Evolutionary conservation across 2,888 invertebrate species (phyloP).

Genomic region (Brachyptera risi): DNA sequence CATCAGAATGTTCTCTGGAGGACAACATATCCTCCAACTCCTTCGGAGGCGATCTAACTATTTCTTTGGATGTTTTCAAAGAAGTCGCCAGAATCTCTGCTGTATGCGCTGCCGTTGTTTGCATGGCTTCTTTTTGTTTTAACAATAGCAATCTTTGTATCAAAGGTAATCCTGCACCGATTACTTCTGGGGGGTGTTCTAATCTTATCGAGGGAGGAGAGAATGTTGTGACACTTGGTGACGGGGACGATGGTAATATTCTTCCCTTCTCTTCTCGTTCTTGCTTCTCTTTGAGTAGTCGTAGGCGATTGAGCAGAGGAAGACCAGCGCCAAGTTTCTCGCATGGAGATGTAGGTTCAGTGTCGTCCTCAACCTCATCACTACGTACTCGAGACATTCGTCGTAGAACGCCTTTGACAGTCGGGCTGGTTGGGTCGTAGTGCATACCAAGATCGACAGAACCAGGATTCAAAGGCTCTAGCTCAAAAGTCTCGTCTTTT

Average conservation of each 20-base stretch:
- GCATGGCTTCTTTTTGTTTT: slow-evolving; percentile 50
- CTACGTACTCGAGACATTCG: slow-evolving; percentile 73
- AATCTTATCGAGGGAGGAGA: slow-evolving; percentile 28
- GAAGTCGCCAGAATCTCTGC: slow-evolving; percentile 38
- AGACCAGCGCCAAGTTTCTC: slow-evolving; percentile 69
- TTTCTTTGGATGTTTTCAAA: slow-evolving; percentile 45
- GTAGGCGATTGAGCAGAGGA: slow-evolving; percentile 70
- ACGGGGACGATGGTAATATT: slow-evolving; percentile 20
- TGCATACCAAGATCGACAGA: slow-evolving; percentile 36
- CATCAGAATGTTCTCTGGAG: slow-evolving; percentile 1
- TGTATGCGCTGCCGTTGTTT: slow-evolving; percentile 69
- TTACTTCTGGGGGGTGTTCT: slow-evolving; percentile 53
- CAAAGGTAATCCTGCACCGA: slow-evolving; percentile 67
- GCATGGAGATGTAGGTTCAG: slow-evolving; percentile 17
- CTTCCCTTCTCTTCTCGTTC: slow-evolving; percentile 56
- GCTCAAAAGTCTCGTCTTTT: slow-evolving; percentile 60
- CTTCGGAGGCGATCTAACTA: slow-evolving; percentile 1
- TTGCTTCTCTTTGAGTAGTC: slow-evolving; percentile 81
- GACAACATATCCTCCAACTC: neutral
- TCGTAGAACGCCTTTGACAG: slow-evolving; percentile 57
- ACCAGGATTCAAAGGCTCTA: slow-evolving; percentile 55
- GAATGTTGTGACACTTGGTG: neutral
- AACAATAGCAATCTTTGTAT: slow-evolving; percentile 69
- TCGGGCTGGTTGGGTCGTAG: slow-evolving; percentile 39
- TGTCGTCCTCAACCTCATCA: slow-evolving; percentile 37